These are phyloP conservation scores for Calephelis nemesis DNA, from an alignment of 1,140 invertebrate species.

Conservation along the genomic window DNA sequence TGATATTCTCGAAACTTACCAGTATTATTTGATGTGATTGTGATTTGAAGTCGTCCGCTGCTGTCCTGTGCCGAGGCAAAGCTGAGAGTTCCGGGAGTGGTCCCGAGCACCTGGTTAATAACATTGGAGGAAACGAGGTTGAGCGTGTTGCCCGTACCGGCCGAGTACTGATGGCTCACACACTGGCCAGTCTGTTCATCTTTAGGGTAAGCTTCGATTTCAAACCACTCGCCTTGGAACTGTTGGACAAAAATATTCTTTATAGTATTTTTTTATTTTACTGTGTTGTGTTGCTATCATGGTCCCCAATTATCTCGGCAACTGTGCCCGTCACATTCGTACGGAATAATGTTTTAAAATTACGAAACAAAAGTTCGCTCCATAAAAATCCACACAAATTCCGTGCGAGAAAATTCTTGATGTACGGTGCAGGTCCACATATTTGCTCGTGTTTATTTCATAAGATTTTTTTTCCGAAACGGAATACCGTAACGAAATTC, in stretches of 20 bases:
- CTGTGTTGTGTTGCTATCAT: too few species aligned
- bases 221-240: slow-evolving; percentile 57
- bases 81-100: slow-evolving; percentile 33
- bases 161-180: slow-evolving; percentile 38
- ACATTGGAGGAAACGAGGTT: slow-evolving; percentile 42
- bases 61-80: slow-evolving; percentile 37
- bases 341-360: too few species aligned
- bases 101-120: slow-evolving; percentile 27
- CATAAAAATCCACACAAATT: too few species aligned
- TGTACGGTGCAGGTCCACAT: too few species aligned
- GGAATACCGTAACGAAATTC: too few species aligned
- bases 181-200: slow-evolving; percentile 51
- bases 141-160: slow-evolving; percentile 29
- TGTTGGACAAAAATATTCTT: slow-evolving; percentile 28
- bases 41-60: slow-evolving; percentile 39
- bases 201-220: slow-evolving; percentile 57
- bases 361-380: too few species aligned
- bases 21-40: slow-evolving; percentile 26
- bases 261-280: not conserved
- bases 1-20: too few species aligned
- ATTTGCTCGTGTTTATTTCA: too few species aligned
- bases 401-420: too few species aligned
- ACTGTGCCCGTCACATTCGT: too few species aligned
- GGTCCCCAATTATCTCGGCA: too few species aligned
- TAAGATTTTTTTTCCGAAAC: too few species aligned